phyloP scores from a whole-genome alignment of 1,140 invertebrate species.

The Dryas iulia region DNA sequence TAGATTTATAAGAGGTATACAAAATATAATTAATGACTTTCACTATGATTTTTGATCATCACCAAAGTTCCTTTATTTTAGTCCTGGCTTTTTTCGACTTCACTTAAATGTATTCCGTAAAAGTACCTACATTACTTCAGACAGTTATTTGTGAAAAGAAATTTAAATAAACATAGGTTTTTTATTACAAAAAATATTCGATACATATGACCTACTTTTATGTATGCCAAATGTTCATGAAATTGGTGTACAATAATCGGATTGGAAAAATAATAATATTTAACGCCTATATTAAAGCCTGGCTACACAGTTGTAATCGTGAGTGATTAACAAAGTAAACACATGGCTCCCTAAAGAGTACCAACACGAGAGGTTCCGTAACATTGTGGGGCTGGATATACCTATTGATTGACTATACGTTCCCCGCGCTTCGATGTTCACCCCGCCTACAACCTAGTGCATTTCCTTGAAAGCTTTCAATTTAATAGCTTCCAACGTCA shows the following conservation, averaged over 20 bases:
- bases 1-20: no score
- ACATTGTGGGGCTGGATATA: slow-evolving; percentile 40
- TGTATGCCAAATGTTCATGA: not conserved
- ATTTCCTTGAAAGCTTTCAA: slow-evolving; percentile 45
- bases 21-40: no score
- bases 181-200: no score
- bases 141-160: no score
- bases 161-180: no score
- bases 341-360: slow-evolving; percentile 5
- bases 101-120: no score
- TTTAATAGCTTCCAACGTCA: slow-evolving; percentile 19
- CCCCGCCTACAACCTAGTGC: slow-evolving; percentile 34
- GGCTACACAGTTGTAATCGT: not conserved
- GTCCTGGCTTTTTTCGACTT: no score
- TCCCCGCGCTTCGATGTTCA: slow-evolving; percentile 27
- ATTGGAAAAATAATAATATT: not conserved
- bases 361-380: slow-evolving; percentile 18
- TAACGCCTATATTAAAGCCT: not conserved
- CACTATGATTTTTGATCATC: no score
- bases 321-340: slow-evolving; percentile 24
- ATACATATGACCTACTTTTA: not conserved
- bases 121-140: no score
- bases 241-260: not conserved
- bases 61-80: no score
- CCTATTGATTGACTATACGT: slow-evolving; percentile 54